phyloP scores from a whole-genome alignment of 2,797 vertebrate species.

The Carduelis carduelis region DNA sequence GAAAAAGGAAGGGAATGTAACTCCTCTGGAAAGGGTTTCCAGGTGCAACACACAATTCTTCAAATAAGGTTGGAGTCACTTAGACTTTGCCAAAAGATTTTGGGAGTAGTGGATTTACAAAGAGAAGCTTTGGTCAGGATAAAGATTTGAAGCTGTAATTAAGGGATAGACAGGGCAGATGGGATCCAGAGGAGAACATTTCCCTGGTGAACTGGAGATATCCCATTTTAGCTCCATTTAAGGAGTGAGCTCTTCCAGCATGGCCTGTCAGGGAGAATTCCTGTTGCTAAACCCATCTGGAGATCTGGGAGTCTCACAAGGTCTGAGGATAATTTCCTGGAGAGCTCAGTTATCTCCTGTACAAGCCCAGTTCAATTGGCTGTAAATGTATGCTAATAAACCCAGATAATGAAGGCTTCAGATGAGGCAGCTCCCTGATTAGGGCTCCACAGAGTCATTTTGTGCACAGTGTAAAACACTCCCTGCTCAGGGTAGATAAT shows the following conservation, averaged over 20 bases:
- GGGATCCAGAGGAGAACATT: neutral
- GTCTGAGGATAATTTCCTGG: neutral
- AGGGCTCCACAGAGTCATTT: constrained; percentile 3
- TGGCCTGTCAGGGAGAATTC: neutral
- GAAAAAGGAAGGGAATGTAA: neutral
- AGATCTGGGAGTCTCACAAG: rapidly evolving
- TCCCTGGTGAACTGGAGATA: neutral
- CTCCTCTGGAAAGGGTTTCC: neutral
- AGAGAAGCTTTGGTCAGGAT: neutral
- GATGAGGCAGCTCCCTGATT: neutral
- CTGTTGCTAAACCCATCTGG: neutral
- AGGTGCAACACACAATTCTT: neutral
- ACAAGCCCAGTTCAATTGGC: neutral
- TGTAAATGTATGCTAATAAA: constrained; percentile 20
- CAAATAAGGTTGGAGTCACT: neutral
- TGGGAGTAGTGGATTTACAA: neutral
- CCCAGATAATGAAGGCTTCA: neutral
- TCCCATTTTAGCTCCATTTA: neutral
- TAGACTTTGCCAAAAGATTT: neutral
- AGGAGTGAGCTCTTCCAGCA: neutral
- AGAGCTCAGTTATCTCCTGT: neutral
- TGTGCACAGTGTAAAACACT: neutral
- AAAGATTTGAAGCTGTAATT: neutral
- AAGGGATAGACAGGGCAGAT: neutral
- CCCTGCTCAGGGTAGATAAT: neutral